Conservation (phyloP, 2,797 vertebrate species). For the Anguilla marmorata region DNA sequence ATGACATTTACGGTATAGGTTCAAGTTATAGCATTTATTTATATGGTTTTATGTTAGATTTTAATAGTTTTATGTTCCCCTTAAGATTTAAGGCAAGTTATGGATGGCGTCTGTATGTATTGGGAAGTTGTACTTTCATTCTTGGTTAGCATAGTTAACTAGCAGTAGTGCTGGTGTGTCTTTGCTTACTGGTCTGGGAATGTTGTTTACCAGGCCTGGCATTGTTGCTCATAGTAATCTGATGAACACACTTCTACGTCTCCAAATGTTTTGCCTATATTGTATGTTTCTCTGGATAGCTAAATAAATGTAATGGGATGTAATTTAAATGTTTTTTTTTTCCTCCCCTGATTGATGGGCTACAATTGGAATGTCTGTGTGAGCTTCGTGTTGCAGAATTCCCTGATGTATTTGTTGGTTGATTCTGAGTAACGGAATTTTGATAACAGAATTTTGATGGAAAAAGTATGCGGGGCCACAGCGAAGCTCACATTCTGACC, state of each 20-base stretch:
- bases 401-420: not conserved
- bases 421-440: not conserved
- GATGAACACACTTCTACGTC: not conserved
- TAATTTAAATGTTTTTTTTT: not conserved
- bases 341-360: not conserved
- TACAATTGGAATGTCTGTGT: not conserved
- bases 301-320: not conserved
- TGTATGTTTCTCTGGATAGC: not conserved
- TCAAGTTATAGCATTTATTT: not conserved
- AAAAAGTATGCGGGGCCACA: not conserved
- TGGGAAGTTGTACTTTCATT: not conserved
- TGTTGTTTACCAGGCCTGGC: not conserved
- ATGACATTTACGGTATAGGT: not conserved
- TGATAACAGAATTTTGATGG: not conserved
- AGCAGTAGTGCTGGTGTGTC: not conserved
- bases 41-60: not conserved
- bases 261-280: not conserved
- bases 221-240: not conserved
- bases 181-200: not conserved
- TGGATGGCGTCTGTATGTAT: not conserved
- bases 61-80: not conserved
- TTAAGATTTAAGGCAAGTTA: not conserved
- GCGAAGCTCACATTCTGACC: not conserved
- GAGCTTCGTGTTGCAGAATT: not conserved
- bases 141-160: not conserved